Conservation (phyloP, 2,888 invertebrate genomes). For the Corythucha ciliata region DNA sequence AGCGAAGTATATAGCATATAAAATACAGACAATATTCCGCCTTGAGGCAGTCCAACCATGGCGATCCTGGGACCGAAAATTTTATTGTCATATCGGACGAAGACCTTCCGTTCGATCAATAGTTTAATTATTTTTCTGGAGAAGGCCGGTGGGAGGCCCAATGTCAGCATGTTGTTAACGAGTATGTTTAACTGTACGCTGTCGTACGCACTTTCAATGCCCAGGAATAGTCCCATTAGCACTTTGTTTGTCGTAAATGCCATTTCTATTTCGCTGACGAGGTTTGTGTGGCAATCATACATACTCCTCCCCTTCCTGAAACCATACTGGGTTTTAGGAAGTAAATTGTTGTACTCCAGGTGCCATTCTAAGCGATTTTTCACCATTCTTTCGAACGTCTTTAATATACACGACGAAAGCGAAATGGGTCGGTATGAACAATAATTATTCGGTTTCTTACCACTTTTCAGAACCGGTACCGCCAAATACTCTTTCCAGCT, state of each 20-base stretch:
- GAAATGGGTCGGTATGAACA: background rate
- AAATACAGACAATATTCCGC: background rate
- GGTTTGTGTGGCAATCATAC: background rate
- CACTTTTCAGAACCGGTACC: background rate
- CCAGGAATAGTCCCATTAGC: constrained; percentile 1
- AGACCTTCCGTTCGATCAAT: no score
- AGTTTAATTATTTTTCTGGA: constrained; percentile 3
- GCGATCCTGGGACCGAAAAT: no score
- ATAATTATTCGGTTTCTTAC: background rate
- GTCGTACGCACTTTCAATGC: background rate
- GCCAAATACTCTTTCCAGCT: constrained; percentile 1
- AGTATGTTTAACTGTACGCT: constrained; percentile 1
- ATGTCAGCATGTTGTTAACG: background rate
- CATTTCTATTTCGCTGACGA: background rate
- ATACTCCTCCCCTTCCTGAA: background rate
- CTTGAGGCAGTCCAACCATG: no score
- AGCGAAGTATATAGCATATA: background rate
- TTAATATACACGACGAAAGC: background rate
- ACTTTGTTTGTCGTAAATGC: background rate
- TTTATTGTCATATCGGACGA: no score
- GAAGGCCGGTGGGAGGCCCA: background rate
- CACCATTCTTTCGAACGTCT: background rate
- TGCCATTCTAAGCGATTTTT: background rate
- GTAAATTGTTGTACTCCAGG: background rate
- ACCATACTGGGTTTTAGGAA: background rate